These are phyloP conservation scores for Lochmaea crataegi DNA, from an alignment of 2,888 invertebrate genomes.

Conservation along the genomic window DNA sequence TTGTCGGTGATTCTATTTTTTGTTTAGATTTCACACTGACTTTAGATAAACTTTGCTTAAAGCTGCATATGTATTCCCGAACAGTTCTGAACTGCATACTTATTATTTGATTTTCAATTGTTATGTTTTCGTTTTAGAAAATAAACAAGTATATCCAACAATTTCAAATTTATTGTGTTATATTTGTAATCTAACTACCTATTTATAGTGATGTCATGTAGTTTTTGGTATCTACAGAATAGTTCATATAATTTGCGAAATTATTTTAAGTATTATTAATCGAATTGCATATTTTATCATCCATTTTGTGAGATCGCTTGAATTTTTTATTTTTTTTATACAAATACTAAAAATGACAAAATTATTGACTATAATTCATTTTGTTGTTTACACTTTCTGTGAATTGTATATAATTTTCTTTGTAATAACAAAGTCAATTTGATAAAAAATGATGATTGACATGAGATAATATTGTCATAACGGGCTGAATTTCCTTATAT, in stretches of 20 bases:
- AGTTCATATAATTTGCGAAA: background rate
- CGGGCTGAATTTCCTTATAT: too few relatives aligned
- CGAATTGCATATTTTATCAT: background rate
- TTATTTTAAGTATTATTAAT: background rate
- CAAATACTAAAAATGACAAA: background rate
- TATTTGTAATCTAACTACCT: slow-evolving; percentile 21
- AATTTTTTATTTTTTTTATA: background rate
- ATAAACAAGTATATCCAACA: slow-evolving; percentile 1
- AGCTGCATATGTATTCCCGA: too few relatives aligned
- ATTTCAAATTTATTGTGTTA: slow-evolving; percentile 15
- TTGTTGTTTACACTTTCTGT: too few relatives aligned
- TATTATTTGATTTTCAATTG: background rate
- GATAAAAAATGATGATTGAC: too few relatives aligned
- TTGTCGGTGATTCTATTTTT: too few relatives aligned
- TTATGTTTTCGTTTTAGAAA: slow-evolving; percentile 26
- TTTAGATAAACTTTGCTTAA: too few relatives aligned
- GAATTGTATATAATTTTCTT: too few relatives aligned
- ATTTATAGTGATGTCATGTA: slow-evolving; percentile 3
- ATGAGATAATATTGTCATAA: too few relatives aligned
- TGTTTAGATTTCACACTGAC: too few relatives aligned
- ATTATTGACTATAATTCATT: too few relatives aligned
- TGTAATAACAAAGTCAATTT: too few relatives aligned
- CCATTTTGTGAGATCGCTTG: background rate
- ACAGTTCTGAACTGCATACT: background rate
- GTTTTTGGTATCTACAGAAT: slow-evolving; percentile 11